Base-by-base conservation (phyloP, 2,797 vertebrate genomes). In the Mus minutoides region DNA sequence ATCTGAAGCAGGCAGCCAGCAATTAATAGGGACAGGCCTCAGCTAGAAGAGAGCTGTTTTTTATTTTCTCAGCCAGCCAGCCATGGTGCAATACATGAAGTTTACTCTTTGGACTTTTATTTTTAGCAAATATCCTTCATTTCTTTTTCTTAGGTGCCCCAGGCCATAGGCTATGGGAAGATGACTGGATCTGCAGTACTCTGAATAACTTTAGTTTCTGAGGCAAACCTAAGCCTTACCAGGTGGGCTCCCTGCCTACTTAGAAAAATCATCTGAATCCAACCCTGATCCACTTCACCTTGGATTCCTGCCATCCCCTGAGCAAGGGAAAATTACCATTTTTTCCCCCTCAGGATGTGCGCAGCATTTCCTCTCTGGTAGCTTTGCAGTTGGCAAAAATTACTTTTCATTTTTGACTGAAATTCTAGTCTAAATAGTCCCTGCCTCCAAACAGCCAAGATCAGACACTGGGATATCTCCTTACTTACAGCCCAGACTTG, bases 381-480 rank as follows among this genome's bases (percentile, higher is more conserved):
- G 96, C 77, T 96, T 76, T 94, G 80, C 49, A 97, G 22, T 95
- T 97, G 92, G 89, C 95, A 97, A 84, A 83, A 87, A 58, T 52
- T 87, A 21, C 82, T 94, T 94, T 96, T 96, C 46, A 49, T 76
- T 97, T 96, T 92, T 94, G 24, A 97, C 73, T 95, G 80, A 52
- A 94, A 0, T 96, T 93, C 73, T 95, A 97, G 92, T 95, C 94
- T 97, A 96, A 98, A 97, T 93, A 96, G 92, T 96, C 90, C 78
- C 60, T 95, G 95, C 77, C 92, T 97, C 91, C 90, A 92, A 60
- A 56, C 13, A 96, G 58, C 80, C 2, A 0, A 94, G 84, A 95
- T 83, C 95, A 95, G 84, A 97, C 91, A 92, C 77, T 90, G 58
- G 64, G 37, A 24, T 94, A 90, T 95, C n/a, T 95, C 54, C 85